Evolutionary conservation across 2,797 vertebrate species (phyloP).

Genomic region (Tapirus indicus): DNA sequence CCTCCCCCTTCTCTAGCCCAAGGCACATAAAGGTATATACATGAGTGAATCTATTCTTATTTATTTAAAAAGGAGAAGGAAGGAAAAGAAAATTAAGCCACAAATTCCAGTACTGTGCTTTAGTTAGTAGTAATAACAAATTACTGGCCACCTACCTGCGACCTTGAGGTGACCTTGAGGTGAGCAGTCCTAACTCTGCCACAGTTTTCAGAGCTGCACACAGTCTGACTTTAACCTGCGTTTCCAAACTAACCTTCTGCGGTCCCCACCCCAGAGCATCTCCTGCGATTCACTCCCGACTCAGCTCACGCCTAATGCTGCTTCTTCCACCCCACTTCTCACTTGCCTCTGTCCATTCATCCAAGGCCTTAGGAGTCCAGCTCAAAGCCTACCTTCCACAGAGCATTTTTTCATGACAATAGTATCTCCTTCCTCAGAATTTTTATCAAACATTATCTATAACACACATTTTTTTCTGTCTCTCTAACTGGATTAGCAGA

Average conservation of each 20-base stretch:
- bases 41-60: background rate
- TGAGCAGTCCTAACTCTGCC: background rate
- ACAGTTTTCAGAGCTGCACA: background rate
- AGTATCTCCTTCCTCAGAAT: background rate
- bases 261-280: background rate
- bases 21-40: background rate
- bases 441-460: background rate
- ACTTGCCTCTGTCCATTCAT: background rate
- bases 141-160: background rate
- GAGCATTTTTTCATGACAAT: background rate
- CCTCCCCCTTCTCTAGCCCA: background rate
- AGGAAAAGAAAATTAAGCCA: background rate
- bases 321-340: background rate
- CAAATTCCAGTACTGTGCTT: background rate
- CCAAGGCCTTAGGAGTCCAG: background rate
- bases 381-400: background rate
- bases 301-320: no score
- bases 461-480: background rate
- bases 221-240: background rate
- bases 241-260: background rate
- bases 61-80: background rate
- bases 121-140: background rate
- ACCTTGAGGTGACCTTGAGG: background rate
- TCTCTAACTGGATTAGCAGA: background rate
- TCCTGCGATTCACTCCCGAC: fast-evolving